A percentile compares a stretch with the other conserved stretches of the same genome.
Conservation (phyloP, 2,797 vertebrate genomes). For the Argya squamiceps region DNA sequence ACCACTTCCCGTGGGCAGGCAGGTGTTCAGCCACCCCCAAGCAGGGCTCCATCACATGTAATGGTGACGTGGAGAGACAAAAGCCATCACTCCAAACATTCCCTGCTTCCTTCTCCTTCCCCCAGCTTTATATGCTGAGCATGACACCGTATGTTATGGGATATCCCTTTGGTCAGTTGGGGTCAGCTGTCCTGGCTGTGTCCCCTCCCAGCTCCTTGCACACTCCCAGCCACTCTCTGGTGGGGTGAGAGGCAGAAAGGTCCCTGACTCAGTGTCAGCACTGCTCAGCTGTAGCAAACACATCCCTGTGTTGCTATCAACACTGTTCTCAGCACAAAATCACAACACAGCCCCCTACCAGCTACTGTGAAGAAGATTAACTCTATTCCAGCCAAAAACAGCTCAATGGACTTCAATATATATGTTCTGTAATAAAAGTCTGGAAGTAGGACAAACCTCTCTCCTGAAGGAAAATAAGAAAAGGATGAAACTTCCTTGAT, state of each 20-base stretch:
- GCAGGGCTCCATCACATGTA: neutral
- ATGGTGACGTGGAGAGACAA: neutral
- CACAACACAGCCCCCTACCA: neutral
- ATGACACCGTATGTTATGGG: accelerated
- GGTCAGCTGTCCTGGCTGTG: neutral
- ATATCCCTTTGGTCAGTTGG: neutral
- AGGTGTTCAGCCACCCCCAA: neutral
- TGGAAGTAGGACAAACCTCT: neutral
- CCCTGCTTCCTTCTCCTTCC: neutral
- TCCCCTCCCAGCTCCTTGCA: neutral
- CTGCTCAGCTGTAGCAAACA: neutral
- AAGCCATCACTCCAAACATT: accelerated
- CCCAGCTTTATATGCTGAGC: neutral
- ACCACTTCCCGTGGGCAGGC: neutral
- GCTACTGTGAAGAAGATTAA: neutral
- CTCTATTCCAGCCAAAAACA: neutral
- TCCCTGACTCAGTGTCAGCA: neutral
- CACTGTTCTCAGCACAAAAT: neutral
- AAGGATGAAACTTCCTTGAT: neutral
- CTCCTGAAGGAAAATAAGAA: neutral
- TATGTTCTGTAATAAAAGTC: neutral
- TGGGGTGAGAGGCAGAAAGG: neutral
- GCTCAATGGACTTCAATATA: neutral
- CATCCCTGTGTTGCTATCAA: neutral
- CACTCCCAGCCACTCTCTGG: accelerated